These are phyloP conservation scores for Solenopsis fugax DNA, from an alignment of 1,140 invertebrate genomes.

Conservation along the genomic window DNA sequence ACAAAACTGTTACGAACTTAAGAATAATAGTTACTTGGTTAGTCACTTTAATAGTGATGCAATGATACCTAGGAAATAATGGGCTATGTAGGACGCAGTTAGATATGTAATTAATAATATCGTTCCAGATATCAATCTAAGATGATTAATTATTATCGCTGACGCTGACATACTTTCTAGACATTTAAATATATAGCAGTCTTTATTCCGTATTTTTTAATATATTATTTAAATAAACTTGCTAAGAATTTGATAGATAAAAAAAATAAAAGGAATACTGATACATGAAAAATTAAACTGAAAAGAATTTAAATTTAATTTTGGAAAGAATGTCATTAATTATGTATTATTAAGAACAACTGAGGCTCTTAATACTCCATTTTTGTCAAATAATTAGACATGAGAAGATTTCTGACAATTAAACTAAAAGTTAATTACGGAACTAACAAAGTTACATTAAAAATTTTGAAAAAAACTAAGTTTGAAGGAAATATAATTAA, in stretches of 20 bases:
- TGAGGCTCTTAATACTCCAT: background rate
- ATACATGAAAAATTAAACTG: background rate
- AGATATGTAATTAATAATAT: background rate
- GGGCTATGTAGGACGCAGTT: background rate
- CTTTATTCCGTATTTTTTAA: background rate
- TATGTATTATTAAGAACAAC: background rate
- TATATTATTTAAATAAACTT: background rate
- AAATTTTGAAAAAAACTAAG: no score
- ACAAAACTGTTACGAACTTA: background rate
- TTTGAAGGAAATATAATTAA: background rate
- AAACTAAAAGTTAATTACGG: background rate
- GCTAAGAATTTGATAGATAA: no score
- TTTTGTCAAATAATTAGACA: background rate
- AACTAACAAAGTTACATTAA: background rate
- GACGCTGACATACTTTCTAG: background rate
- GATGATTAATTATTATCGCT: background rate
- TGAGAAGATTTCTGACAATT: background rate
- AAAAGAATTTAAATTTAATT: background rate
- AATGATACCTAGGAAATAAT: background rate
- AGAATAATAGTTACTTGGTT: background rate
- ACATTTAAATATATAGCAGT: background rate
- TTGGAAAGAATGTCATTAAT: background rate
- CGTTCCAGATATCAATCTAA: background rate
- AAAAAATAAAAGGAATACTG: background rate
- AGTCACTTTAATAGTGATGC: background rate